Percentiles rank a stretch among this genome's conserved stretches.
phyloP scores from a whole-genome alignment of 2,888 invertebrate genomes.

The Eristalis arbustorum region DNA sequence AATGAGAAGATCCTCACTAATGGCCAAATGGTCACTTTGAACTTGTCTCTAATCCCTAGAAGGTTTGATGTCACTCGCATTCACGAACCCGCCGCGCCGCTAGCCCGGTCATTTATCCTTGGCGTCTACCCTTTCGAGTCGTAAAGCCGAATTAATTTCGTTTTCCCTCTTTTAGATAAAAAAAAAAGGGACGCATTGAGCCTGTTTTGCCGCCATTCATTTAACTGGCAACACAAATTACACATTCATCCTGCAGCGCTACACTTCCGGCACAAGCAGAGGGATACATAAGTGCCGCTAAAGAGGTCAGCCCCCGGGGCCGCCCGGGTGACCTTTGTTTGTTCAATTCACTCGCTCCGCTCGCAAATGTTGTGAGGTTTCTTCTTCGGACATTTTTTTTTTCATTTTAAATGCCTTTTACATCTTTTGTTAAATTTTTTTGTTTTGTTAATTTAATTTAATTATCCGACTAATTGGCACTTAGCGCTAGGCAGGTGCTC shows the following conservation, averaged over 20 bases:
- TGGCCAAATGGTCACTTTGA: background rate
- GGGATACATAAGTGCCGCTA: slow-evolving; percentile 24
- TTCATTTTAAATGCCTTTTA: slow-evolving; percentile 16
- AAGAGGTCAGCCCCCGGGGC: background rate
- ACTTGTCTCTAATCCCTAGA: background rate
- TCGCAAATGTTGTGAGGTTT: slow-evolving; percentile 31
- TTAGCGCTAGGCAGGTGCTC: slow-evolving; percentile 63
- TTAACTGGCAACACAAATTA: slow-evolving; percentile 45
- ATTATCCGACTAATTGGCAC: slow-evolving; percentile 69
- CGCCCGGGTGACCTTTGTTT: slow-evolving; percentile 35
- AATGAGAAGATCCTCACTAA: background rate
- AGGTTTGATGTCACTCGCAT: slow-evolving; percentile 13
- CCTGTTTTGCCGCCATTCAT: background rate
- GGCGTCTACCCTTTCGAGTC: slow-evolving; percentile 10
- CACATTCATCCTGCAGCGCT: slow-evolving; percentile 41
- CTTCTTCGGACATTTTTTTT: slow-evolving; percentile 25
- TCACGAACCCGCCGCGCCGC: background rate
- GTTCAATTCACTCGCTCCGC: slow-evolving; percentile 48
- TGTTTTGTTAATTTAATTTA: slow-evolving; percentile 64
- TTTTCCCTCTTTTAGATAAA: background rate
- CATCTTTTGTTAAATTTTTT: background rate
- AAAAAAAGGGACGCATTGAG: slow-evolving; percentile 5
- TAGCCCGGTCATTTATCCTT: background rate
- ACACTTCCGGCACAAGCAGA: slow-evolving; percentile 25
- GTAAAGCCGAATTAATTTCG: slow-evolving; percentile 34